phyloP scores from a whole-genome alignment of 2,113 vertebrate genomes.

The Aleadryas rufinucha region DNA sequence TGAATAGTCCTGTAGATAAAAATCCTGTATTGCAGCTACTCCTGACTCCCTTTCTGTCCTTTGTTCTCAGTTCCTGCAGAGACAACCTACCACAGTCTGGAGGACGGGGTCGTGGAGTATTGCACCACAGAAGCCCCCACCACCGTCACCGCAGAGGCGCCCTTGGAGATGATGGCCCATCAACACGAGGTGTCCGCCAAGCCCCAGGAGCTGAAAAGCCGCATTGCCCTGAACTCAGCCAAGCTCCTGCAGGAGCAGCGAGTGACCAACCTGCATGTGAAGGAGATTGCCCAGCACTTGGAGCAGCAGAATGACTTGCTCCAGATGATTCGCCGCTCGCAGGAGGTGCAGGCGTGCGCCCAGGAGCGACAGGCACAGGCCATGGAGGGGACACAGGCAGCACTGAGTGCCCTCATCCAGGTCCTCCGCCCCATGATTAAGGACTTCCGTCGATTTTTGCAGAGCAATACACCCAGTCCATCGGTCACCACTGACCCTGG shows the following conservation, averaged over 20 bases:
- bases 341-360: constrained; percentile 92
- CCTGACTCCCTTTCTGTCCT: constrained; percentile 27
- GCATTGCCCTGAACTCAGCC: constrained; percentile 93
- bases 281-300: constrained; percentile 93
- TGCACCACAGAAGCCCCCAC: constrained; percentile 86
- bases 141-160: constrained; percentile 75
- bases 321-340: constrained; percentile 92
- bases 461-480: constrained; percentile 72
- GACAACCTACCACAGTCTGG: constrained; percentile 87
- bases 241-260: constrained; percentile 95
- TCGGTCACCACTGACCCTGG: constrained; percentile 37
- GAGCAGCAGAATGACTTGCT: constrained; percentile 94
- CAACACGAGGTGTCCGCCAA: constrained; percentile 80
- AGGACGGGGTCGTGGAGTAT: constrained; percentile 93
- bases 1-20: constrained; percentile 44
- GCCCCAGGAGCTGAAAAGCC: constrained; percentile 93
- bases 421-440: constrained; percentile 91
- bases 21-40: not conserved
- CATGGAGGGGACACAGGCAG: constrained; percentile 93
- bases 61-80: constrained; percentile 78
- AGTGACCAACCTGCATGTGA: constrained; percentile 92
- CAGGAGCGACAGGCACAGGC: constrained; percentile 95
- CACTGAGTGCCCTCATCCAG: constrained; percentile 89
- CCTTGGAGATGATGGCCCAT: constrained; percentile 84
- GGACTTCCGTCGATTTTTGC: constrained; percentile 90